Conservation (phyloP, 2,888 invertebrate species). For the Osmoderma eremita region DNA sequence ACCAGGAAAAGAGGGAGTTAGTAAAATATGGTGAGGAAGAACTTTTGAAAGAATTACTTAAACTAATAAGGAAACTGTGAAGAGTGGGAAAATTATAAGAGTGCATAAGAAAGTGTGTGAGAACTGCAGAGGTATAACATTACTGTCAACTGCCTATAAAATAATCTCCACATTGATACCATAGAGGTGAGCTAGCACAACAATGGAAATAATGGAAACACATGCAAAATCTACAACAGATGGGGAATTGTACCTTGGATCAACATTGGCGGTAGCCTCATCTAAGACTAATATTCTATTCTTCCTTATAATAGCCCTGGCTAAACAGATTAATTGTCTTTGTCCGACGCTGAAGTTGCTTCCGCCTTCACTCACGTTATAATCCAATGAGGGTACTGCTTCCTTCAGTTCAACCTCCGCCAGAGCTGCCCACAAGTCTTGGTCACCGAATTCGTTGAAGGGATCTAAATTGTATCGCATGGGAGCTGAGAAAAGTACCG, state of each 20-base stretch:
- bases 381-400: slow-evolving; percentile 71
- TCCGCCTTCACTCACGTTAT: slow-evolving; percentile 79
- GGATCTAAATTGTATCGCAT: slow-evolving; percentile 87
- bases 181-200: too few species aligned
- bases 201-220: too few species aligned
- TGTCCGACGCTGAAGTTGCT: slow-evolving; percentile 89
- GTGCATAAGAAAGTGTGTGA: too few species aligned
- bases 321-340: slow-evolving; percentile 86
- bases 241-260: slow-evolving; percentile 83
- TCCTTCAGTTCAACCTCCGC: slow-evolving; percentile 81
- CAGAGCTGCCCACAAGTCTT: slow-evolving; percentile 78
- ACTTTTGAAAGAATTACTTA: too few species aligned
- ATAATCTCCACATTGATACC: too few species aligned
- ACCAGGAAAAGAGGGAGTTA: too few species aligned
- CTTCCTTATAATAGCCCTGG: slow-evolving; percentile 82
- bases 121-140: too few species aligned
- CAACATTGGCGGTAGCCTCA: slow-evolving; percentile 92
- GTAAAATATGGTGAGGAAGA: too few species aligned
- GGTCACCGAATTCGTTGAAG: slow-evolving; percentile 76
- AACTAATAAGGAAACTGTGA: too few species aligned
- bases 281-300: slow-evolving; percentile 85
- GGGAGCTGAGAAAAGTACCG: slow-evolving; percentile 75
- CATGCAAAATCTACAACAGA: too few species aligned
- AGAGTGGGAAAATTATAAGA: too few species aligned
- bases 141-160: too few species aligned